Percentiles rank a stretch among this genome's conserved stretches.
phyloP scores from a whole-genome alignment of 2,888 invertebrate genomes.

The Hemicrepidius hirtus region DNA sequence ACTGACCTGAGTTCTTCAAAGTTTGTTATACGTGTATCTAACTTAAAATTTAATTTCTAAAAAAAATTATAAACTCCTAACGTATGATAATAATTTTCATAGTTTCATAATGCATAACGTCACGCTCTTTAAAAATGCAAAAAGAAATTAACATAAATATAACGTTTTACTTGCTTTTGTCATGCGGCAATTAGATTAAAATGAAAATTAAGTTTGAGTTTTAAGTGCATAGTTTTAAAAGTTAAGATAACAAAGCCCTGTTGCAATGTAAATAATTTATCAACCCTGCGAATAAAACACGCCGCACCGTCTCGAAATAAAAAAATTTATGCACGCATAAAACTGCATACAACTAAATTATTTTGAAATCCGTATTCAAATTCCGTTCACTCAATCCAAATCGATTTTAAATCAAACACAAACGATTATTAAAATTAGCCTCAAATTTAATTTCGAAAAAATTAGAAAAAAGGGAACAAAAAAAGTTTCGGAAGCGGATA shows the following conservation, averaged over 20 bases:
- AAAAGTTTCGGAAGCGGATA: too few relatives aligned
- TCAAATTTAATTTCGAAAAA: too few relatives aligned
- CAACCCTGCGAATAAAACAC: neutral
- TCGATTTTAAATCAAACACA: neutral
- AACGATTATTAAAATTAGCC: too few relatives aligned
- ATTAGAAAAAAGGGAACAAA: too few relatives aligned
- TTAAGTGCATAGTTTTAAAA: conserved; percentile 19
- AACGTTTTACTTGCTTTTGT: neutral
- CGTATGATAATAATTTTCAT: neutral
- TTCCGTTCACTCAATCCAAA: neutral
- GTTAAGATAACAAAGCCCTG: conserved; percentile 17
- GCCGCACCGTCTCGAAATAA: neutral
- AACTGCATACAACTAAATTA: conserved; percentile 3
- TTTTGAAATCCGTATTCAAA: neutral
- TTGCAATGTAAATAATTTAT: conserved; percentile 15
- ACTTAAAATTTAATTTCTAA: too few relatives aligned
- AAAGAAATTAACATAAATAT: neutral
- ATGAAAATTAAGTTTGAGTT: neutral
- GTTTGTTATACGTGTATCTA: too few relatives aligned
- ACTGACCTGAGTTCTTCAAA: too few relatives aligned
- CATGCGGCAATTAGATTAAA: neutral
- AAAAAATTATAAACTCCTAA: too few relatives aligned
- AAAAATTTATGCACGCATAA: conserved; percentile 8
- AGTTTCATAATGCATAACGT: neutral
- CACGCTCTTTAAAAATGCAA: neutral